Percentiles rank a stretch among this genome's conserved stretches.
These are phyloP conservation scores for Gephyroberyx darwinii DNA, from an alignment of 2,797 vertebrate genomes.

Conservation along the genomic window DNA sequence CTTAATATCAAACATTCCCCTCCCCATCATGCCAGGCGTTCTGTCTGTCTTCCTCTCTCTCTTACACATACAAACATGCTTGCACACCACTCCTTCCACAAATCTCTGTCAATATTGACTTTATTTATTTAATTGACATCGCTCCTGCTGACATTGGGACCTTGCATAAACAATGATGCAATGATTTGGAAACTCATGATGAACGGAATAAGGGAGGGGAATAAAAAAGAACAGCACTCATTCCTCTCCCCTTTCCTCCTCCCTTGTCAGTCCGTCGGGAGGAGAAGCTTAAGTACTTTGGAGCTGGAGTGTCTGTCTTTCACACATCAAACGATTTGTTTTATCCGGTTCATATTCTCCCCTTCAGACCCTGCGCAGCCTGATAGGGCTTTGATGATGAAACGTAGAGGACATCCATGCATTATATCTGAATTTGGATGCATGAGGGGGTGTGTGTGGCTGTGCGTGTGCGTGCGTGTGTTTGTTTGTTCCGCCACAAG, in stretches of 20 bases:
- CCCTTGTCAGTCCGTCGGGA: conserved; percentile 79
- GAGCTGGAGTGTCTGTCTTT: conserved; percentile 86
- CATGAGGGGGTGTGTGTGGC: conserved; percentile 48
- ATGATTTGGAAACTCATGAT: conserved; percentile 76
- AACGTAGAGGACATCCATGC: conserved; percentile 84
- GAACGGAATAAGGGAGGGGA: conserved; percentile 64
- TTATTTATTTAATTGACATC: conserved; percentile 79
- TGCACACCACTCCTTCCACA: conserved; percentile 51
- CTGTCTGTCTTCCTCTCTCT: conserved; percentile 12
- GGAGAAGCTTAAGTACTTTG: conserved; percentile 86
- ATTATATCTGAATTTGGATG: conserved; percentile 80
- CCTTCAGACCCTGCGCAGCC: conserved; percentile 81
- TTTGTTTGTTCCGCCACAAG: conserved; percentile 52
- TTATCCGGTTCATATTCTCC: conserved; percentile 86
- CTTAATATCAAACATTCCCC: conserved; percentile 27
- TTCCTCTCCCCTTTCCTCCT: conserved; percentile 68
- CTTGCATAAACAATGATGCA: conserved; percentile 84
- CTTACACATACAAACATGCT: conserved; percentile 9
- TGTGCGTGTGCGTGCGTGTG: conserved; percentile 1
- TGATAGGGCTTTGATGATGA: conserved; percentile 87
- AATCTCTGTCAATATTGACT: conserved; percentile 79
- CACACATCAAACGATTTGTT: conserved; percentile 89
- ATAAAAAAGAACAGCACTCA: conserved; percentile 64
- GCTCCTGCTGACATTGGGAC: conserved; percentile 70
- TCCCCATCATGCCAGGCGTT: conserved; percentile 7